Evolutionary conservation across 1,140 invertebrate species (phyloP).

Genomic region (Drosophila kanapiae): DNA sequence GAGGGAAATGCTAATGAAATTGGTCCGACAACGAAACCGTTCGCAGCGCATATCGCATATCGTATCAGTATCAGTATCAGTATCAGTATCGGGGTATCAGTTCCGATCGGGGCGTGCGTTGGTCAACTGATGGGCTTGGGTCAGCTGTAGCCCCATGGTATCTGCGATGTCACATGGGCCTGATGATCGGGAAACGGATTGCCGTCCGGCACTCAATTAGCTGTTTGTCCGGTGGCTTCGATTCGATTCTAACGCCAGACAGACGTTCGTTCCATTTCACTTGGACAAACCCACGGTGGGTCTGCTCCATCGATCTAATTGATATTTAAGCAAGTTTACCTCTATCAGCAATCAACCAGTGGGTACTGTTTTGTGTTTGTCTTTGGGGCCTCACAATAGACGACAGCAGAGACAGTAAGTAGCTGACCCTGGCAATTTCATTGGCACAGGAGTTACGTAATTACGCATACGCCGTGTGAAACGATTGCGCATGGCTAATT

Average conservation of each 20-base stretch:
- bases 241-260: constrained; percentile 14
- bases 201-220: constrained; percentile 42
- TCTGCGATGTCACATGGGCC: constrained; percentile 55
- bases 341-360: constrained; percentile 61
- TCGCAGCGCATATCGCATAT: constrained; percentile 12
- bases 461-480: constrained; percentile 68
- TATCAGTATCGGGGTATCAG: constrained; percentile 47
- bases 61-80: constrained; percentile 30
- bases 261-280: constrained; percentile 12
- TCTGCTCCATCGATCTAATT: constrained; percentile 61
- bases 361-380: constrained; percentile 49
- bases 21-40: constrained; percentile 55
- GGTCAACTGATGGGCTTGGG: constrained; percentile 45
- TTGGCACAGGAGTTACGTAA: constrained; percentile 51
- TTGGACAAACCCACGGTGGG: constrained; percentile 17
- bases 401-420: constrained; percentile 27
- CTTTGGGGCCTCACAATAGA: constrained; percentile 16
- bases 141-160: constrained; percentile 1
- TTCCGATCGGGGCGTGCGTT: constrained; percentile 58
- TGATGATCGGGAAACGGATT: constrained; percentile 36
- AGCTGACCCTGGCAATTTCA: constrained; percentile 57
- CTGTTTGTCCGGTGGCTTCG: constrained; percentile 14
- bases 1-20: constrained; percentile 23
- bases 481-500: constrained; percentile 13
- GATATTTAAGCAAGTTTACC: constrained; percentile 70